Conservation (phyloP, 2,113 vertebrate species). For the Oncorhynchus nerka region DNA sequence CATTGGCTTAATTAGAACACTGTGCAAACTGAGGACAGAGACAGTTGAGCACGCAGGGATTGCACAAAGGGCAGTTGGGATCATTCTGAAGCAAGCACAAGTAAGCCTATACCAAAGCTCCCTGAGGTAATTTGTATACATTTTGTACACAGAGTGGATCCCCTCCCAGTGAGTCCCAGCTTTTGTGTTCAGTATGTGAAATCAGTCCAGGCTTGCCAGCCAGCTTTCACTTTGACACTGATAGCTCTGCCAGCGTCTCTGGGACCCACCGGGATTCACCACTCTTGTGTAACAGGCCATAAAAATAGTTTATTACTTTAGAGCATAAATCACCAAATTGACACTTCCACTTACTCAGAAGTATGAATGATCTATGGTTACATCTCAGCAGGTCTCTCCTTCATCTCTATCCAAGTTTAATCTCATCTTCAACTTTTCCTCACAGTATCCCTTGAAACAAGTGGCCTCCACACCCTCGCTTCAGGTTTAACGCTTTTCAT, state of each 20-base stretch:
- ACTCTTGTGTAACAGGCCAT: neutral
- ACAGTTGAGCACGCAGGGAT: constrained; percentile 1
- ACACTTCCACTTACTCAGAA: neutral
- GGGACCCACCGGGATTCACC: constrained; percentile 23
- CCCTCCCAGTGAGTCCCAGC: constrained; percentile 33
- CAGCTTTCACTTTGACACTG: constrained; percentile 24
- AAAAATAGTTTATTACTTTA: neutral
- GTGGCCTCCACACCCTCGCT: neutral
- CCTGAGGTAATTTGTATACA: neutral
- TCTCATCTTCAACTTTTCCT: neutral
- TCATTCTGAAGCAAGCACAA: neutral
- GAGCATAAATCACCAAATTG: too few relatives aligned
- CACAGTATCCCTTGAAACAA: neutral
- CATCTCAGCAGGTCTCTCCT: too few relatives aligned
- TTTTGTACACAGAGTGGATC: constrained; percentile 45
- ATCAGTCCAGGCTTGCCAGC: constrained; percentile 52
- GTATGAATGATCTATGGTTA: neutral
- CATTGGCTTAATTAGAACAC: constrained; percentile 53
- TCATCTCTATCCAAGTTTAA: neutral
- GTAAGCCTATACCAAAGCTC: constrained; percentile 1
- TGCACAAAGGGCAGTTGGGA: neutral
- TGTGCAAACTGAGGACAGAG: constrained; percentile 24
- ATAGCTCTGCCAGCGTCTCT: neutral
- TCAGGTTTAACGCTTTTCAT: too few relatives aligned
- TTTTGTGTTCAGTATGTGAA: constrained; percentile 7